Base-by-base conservation (phyloP, 2,113 vertebrate genomes). In the Neopipo cinnamomea region DNA sequence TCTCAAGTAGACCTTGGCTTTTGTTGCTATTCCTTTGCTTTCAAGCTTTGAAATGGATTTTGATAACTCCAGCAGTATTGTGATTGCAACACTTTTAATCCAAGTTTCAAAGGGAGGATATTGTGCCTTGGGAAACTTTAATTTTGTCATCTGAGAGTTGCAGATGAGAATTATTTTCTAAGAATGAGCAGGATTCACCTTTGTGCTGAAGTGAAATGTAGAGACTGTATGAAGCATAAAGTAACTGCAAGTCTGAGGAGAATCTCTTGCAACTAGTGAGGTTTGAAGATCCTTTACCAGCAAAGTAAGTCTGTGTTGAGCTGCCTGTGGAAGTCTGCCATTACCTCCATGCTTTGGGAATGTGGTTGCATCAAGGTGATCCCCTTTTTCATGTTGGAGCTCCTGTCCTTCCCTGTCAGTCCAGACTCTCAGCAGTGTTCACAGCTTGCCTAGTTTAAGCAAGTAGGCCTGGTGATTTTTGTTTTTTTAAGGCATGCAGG, bases 51-150 rank as follows among this genome's bases (percentile, higher is more conserved):
- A 80, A 91, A 93, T 70, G 91, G 39, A 92, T 85, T 78, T 93
- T 63, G 89, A 11, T 68, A 92, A 93, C 68, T 93, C 92, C 90
- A 88, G 88, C 85, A 92, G 76, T 96, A 88, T 44, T 94, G 85
- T 86, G 56, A 39, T 52, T 44, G 39, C 67, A 74, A 22, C 9
- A 7, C 27, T 76, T 84, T 25, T 39, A 90, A 95, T 58, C 58
- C 28, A 35, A 0, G 49, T 74, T 90, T 95, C 76, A 91, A 76
- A 76, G 46, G 85, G n/a, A 91, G 30, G 22, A 58, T 70, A 12
- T 65, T 82, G 10, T 77, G 19, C 42, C 35, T 67, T 70, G 71
- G 59, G 30, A 49, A 86, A 33, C 53, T 42, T 94, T 63, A 39
- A 67, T 65, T 93, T 88, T 94, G 50, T 62, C 73, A 53, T 44